Evolutionary conservation across 2,888 invertebrate genomes (phyloP).

Genomic region (Dioctria rufipes): DNA sequence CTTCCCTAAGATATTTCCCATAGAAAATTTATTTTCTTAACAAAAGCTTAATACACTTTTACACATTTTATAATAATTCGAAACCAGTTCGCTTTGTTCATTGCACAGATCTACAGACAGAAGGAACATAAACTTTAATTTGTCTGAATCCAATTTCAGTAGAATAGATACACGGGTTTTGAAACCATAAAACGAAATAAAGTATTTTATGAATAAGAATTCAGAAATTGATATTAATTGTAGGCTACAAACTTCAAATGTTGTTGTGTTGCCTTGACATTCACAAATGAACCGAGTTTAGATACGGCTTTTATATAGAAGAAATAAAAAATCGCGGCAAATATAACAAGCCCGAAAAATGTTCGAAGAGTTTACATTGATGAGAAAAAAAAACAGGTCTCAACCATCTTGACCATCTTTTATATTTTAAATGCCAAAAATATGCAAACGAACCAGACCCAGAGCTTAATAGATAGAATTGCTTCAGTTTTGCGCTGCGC

Average conservation of each 20-base stretch:
- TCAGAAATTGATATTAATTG: neutral
- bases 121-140: no score
- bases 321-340: slow-evolving; percentile 30
- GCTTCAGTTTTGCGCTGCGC: neutral
- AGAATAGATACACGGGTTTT: no score
- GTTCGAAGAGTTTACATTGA: slow-evolving; percentile 18
- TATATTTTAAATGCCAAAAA: slow-evolving; percentile 41
- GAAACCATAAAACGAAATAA: slow-evolving; percentile 2
- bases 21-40: no score
- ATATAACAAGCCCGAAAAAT: slow-evolving; percentile 6
- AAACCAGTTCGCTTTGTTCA: no score
- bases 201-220: slow-evolving; percentile 1
- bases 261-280: slow-evolving; percentile 39
- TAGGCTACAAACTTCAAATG: slow-evolving; percentile 7
- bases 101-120: no score
- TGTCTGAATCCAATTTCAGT: no score
- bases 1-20: no score
- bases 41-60: no score
- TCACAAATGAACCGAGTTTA: slow-evolving; percentile 6
- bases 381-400: slow-evolving; percentile 18
- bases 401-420: neutral
- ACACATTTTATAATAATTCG: no score
- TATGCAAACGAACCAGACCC: slow-evolving; percentile 15
- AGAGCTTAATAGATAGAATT: neutral
- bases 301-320: neutral